A percentile compares a stretch with the other conserved stretches of the same genome.
phyloP scores from a whole-genome alignment of 1,140 invertebrate genomes.

The Trichoplusia ni region DNA sequence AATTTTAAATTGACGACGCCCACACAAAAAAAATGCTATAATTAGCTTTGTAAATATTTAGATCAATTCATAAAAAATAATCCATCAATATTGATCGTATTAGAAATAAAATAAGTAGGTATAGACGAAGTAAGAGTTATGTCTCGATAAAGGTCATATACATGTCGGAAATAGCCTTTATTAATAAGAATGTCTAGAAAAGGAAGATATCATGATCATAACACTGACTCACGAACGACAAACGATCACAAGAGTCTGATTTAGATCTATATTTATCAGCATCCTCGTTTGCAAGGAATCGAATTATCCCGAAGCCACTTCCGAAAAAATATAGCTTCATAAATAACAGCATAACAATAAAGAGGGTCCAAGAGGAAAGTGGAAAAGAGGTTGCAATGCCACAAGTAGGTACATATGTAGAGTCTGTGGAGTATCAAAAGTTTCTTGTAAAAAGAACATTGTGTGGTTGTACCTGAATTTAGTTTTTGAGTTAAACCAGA shows the following conservation, averaged over 20 bases:
- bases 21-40: too few relatives aligned
- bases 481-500: too few relatives aligned
- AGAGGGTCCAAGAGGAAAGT: background rate
- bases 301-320: background rate
- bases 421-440: background rate
- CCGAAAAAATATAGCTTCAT: background rate
- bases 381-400: background rate
- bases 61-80: too few relatives aligned
- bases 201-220: background rate
- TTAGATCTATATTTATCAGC: background rate
- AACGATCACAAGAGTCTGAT: background rate
- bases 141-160: too few relatives aligned
- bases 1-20: too few relatives aligned
- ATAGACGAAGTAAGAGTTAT: too few relatives aligned
- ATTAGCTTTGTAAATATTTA: too few relatives aligned
- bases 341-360: conserved; percentile 10
- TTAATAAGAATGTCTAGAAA: background rate
- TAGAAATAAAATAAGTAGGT: too few relatives aligned
- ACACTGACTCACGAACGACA: background rate
- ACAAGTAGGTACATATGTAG: too few relatives aligned
- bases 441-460: background rate
- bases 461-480: too few relatives aligned
- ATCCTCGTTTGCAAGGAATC: background rate
- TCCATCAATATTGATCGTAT: too few relatives aligned
- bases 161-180: background rate